Evolutionary conservation across 2,113 vertebrate species (phyloP), one percentile per base, ranked within the genome.

Genomic region (Silurus asotus): DNA sequence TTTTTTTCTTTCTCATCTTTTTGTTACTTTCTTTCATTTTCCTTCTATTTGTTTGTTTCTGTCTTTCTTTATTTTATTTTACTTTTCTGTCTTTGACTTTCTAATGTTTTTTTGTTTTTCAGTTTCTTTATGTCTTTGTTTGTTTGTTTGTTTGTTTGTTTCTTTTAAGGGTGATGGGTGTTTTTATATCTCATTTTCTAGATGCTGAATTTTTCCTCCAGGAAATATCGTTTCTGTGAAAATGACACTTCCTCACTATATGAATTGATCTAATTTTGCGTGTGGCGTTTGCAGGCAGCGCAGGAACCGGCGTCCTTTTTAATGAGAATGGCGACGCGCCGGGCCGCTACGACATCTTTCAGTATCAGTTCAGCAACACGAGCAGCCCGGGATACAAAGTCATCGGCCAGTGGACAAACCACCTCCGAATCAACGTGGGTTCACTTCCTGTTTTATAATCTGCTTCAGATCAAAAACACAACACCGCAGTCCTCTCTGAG

Each of bases 271-370:
- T 3, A 56, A 45, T 74, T 55, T 78, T 85, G 55, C 11, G 49
- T 37, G 23, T 89, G 28, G 77, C 72, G 14, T 81, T 37, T 13
- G 1, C 92, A 98, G 97, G 97, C 84, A 98, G 97, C 0, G 97
- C 97, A 0, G 97, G 97, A 2, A 98, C 97, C 0, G 95, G 95
- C 0, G 97, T 98, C 83, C 92, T 96, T 89, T 98, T 98, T 91
- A 98, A 98, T 0, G 96, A 97, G 93, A 96, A 98, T 0, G 97
- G 97, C 2, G 97, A 98, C 0, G 97, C 97, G 0, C 97, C 97
- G 0, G 97, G 97, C 2, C 96, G 97, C 7, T 98, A 98, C 0
- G 97, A 98, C 91, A 98, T 98, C 92, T 98, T 98, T 91, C 97
- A 98, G 92, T 98, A 96, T 90, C 97, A 98, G 93, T 92, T 95